These are phyloP conservation scores for Drosophila funebris DNA, from an alignment of 1,140 invertebrate genomes.

Conservation along the genomic window DNA sequence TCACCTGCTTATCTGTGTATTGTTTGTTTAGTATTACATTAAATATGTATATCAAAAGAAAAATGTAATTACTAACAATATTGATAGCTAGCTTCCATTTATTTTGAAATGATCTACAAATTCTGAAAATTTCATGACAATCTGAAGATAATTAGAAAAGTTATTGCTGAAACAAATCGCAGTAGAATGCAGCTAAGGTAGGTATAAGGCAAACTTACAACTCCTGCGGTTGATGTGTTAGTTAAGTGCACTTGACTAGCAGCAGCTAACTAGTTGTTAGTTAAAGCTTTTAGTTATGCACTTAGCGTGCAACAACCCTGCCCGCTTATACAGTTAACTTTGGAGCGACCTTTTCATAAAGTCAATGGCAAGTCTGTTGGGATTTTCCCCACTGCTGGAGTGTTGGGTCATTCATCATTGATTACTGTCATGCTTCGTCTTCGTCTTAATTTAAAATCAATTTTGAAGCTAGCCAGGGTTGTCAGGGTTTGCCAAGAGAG, in stretches of 20 bases:
- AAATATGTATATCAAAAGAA: no score
- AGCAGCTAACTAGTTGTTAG: neutral
- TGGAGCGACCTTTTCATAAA: constrained; percentile 36
- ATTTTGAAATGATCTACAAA: no score
- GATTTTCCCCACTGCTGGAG: neutral
- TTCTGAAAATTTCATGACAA: no score
- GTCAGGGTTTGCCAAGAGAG: neutral
- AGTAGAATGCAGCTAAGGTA: no score
- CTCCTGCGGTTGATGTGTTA: no score
- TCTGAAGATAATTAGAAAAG: no score
- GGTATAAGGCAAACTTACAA: no score
- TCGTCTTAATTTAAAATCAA: constrained; percentile 62
- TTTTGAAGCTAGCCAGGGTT: constrained; percentile 33
- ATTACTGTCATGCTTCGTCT: constrained; percentile 62
- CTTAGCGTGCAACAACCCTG: neutral
- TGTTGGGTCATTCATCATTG: constrained; percentile 52
- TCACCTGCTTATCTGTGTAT: no score
- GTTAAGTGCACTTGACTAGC: neutral
- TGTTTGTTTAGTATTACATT: no score
- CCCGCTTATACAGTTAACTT: constrained; percentile 5
- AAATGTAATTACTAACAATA: no score
- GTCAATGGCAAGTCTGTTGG: constrained; percentile 14
- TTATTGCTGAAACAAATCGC: no score
- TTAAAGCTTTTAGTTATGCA: neutral
- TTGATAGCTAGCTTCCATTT: no score